phyloP scores from a whole-genome alignment of 2,797 vertebrate species.

The Ceryle rudis region DNA sequence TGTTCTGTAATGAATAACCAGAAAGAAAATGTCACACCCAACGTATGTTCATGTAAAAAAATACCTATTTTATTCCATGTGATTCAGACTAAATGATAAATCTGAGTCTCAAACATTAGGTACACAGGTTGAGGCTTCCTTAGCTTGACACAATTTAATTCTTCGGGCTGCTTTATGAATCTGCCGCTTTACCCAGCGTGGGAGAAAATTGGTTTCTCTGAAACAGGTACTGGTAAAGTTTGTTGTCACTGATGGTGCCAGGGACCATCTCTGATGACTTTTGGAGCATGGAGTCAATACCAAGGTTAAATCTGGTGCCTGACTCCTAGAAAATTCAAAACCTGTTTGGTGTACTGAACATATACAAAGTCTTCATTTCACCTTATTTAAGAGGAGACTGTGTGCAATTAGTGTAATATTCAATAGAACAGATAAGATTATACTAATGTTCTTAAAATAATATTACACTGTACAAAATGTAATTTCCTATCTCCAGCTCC shows the following conservation, averaged over 20 bases:
- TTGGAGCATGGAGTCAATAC: not conserved
- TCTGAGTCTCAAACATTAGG: not conserved
- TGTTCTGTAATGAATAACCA: not conserved
- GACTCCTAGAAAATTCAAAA: not conserved
- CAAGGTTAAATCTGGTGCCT: not conserved
- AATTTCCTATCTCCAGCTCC: not conserved
- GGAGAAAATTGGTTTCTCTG: conserved; percentile 19
- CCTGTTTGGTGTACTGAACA: not conserved
- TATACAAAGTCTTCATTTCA: not conserved
- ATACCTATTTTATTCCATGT: not conserved
- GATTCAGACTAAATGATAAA: not conserved
- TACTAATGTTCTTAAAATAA: not conserved
- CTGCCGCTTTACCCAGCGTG: not conserved
- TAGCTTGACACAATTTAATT: conserved; percentile 7
- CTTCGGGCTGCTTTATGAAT: not conserved
- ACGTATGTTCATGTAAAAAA: not conserved
- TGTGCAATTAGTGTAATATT: not conserved
- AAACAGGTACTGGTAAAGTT: not conserved
- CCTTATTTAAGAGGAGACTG: not conserved
- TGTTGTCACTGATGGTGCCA: not conserved
- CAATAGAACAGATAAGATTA: not conserved
- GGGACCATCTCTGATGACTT: not conserved
- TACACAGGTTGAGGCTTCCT: not conserved
- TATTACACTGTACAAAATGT: not conserved
- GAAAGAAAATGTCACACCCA: not conserved